Conservation (phyloP, 2,797 vertebrate species). For the Chromobotia macracanthus region DNA sequence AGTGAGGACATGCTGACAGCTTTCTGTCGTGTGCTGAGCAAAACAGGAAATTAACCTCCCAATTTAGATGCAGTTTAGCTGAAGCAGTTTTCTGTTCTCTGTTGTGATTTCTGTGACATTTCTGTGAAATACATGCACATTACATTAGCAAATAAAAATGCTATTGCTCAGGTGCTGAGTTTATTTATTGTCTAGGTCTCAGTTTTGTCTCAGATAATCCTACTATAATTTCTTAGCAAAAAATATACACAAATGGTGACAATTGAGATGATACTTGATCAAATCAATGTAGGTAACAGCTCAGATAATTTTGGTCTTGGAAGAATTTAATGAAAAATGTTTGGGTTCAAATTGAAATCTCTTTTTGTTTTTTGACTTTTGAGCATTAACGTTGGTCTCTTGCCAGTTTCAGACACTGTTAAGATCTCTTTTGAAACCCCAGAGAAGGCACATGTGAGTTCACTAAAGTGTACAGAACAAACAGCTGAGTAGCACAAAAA, state of each 20-base stretch:
- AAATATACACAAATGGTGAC: no score
- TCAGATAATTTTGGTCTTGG: no score
- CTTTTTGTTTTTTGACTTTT: background rate
- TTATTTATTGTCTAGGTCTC: no score
- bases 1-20: constrained; percentile 10
- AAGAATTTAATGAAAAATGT: no score
- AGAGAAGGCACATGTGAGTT: background rate
- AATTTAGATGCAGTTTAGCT: constrained; percentile 2
- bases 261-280: no score
- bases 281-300: no score
- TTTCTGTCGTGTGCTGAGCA: constrained; percentile 6
- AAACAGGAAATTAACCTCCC: constrained; percentile 29
- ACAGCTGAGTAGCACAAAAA: background rate
- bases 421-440: background rate
- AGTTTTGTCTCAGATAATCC: no score
- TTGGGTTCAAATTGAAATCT: no score
- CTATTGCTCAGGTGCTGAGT: no score
- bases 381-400: background rate
- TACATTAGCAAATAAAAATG: background rate
- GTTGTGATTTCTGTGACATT: background rate
- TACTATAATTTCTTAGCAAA: no score
- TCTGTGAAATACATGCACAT: background rate
- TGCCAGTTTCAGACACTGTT: background rate
- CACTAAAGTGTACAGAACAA: background rate
- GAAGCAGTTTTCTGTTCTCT: background rate